Evolutionary conservation across 2,113 vertebrate species (phyloP), one percentile per base, ranked within the genome.

Genomic region (Oostethus manadensis): DNA sequence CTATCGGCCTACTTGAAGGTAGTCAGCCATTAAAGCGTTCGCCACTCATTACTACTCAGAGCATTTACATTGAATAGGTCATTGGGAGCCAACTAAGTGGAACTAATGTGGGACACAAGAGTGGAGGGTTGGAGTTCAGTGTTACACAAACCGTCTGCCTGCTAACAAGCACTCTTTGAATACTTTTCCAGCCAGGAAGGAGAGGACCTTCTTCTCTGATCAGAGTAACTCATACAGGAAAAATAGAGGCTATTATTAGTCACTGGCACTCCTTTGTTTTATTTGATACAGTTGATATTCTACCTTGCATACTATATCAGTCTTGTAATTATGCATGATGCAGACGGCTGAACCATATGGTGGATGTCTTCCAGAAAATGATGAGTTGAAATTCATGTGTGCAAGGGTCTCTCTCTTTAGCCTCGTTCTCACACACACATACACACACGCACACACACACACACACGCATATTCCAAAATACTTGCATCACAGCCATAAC

Each of bases 31-130:
- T 89, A 86, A 81, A 86, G 79, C 82, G 83, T 60, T 80, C 49
- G 83, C 81, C 87, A 85, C 87, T 89, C 89, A 90, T 87, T 89
- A 88, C 84, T 84, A 75, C 78, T 78, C 76, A 60, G 65, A 85
- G 76, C 85, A 87, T 91, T 90, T 92, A 77, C 58, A 51, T 84
- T 94, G 92, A 96, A 92, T 92, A 93, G 91, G 87, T 93, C 90
- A 92, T 93, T 95, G 92, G 88, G 86, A 92, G 65, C 84, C 89
- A 94, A 74, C 90, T 92, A 93, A 89, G 89, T 93, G 93, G 93
- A 95, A 95, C 91, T 94, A 93, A 97, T 94, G 91, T 89, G 91
- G 84, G 38, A 42, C 87, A 90, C 89, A 91, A 91, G 90, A 91
- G 87, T 84, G 81, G 86, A 89, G 81, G 84, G 88, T 78, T 92